A percentile compares a stretch with the other conserved stretches of the same genome.
These are phyloP conservation scores for Dendropsophus ebraccatus DNA, from an alignment of 2,113 vertebrate species.

Conservation along the genomic window DNA sequence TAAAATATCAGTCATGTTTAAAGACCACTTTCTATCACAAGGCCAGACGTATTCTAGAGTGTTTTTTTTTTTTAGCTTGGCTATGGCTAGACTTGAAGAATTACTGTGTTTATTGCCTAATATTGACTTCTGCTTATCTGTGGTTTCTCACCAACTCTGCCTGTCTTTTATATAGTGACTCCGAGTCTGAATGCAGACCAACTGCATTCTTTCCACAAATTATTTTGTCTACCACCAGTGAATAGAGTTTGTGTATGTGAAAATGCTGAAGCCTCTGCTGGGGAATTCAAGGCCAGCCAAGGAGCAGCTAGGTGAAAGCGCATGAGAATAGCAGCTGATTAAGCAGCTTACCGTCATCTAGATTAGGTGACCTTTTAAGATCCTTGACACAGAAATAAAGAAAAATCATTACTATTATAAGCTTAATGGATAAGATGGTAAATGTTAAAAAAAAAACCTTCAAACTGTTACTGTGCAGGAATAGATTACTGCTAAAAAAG, in stretches of 20 bases:
- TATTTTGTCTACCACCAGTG: background rate
- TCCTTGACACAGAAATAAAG: constrained; percentile 55
- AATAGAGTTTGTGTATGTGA: background rate
- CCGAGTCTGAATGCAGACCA: background rate
- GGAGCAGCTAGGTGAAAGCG: constrained; percentile 41
- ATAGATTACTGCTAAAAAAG: background rate
- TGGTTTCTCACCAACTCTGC: background rate
- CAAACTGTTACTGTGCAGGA: background rate
- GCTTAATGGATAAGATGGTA: constrained; percentile 11
- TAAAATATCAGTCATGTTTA: background rate
- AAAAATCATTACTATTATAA: constrained; percentile 16
- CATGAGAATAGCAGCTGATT: constrained; percentile 45
- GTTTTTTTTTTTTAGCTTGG: background rate
- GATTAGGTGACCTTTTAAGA: constrained; percentile 51
- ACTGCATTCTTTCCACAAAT: constrained; percentile 6
- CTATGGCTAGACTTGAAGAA: background rate
- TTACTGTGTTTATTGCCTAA: background rate
- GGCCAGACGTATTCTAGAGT: background rate
- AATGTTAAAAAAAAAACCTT: background rate
- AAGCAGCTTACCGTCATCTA: constrained; percentile 47
- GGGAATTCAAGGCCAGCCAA: constrained; percentile 21
- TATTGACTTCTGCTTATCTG: background rate
- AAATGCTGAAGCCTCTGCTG: constrained; percentile 1
- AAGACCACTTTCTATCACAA: background rate
- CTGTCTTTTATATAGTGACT: background rate